phyloP scores from a whole-genome alignment of 2,888 invertebrate species.

The Hypomecis atomaria region DNA sequence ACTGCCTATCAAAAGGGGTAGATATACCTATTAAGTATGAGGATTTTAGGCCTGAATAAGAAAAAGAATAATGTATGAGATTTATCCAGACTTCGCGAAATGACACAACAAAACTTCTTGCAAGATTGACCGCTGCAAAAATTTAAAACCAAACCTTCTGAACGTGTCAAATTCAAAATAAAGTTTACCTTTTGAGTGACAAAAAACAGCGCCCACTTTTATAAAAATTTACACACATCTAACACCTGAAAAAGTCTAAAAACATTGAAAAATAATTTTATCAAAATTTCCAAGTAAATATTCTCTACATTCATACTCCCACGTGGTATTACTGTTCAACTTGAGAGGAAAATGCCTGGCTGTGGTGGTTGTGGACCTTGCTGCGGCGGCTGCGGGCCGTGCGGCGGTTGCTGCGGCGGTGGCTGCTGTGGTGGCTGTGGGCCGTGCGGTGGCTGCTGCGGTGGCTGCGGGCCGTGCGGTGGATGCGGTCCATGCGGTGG shows the following conservation, averaged over 20 bases:
- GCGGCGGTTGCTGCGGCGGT: conserved; percentile 29
- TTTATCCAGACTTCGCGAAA: background rate
- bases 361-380: conserved; percentile 40
- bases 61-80: too few species aligned
- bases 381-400: conserved; percentile 30
- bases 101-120: background rate
- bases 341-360: conserved; percentile 45
- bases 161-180: conserved; percentile 9
- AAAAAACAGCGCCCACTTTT: conserved; percentile 45
- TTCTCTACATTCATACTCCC: conserved; percentile 31
- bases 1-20: too few species aligned
- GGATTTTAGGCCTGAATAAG: too few species aligned
- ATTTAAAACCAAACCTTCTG: background rate
- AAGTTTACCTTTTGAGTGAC: conserved; percentile 21
- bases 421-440: conserved; percentile 28
- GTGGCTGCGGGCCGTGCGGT: conserved; percentile 34
- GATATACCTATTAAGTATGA: too few species aligned
- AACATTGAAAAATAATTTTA: conserved; percentile 40
- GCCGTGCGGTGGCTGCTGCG: conserved; percentile 22
- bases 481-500: conserved; percentile 20
- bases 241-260: conserved; percentile 49
- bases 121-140: background rate
- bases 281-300: conserved; percentile 46
- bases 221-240: conserved; percentile 52
- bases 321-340: conserved; percentile 37